Evolutionary conservation across 2,888 invertebrate genomes (phyloP).

Genomic region (Biston stratarius): DNA sequence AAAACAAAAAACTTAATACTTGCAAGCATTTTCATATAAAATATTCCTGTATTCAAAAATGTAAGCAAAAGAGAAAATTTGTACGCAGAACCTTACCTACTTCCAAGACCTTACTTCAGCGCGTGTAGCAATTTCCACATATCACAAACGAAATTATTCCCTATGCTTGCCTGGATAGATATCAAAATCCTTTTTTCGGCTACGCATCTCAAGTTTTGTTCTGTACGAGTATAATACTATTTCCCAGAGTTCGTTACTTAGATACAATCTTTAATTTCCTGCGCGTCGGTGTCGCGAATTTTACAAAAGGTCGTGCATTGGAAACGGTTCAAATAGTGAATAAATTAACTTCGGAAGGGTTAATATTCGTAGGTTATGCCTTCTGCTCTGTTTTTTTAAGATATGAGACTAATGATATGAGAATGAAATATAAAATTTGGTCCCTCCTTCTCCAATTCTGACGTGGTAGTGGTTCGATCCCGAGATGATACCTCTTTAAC

Average conservation of each 20-base stretch:
- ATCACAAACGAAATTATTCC: slow-evolving; percentile 1
- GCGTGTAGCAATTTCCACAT: slow-evolving; percentile 6
- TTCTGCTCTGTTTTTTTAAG: slow-evolving; percentile 12
- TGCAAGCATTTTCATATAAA: not conserved
- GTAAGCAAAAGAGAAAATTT: not conserved
- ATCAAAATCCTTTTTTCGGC: slow-evolving; percentile 10
- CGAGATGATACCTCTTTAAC: too few species aligned
- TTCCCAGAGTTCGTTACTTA: slow-evolving; percentile 69
- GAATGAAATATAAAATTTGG: too few species aligned
- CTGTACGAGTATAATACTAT: slow-evolving; percentile 56
- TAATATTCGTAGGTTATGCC: slow-evolving; percentile 36
- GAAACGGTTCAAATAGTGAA: slow-evolving; percentile 56
- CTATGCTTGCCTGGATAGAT: slow-evolving; percentile 3
- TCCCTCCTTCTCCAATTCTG: too few species aligned
- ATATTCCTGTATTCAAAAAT: not conserved
- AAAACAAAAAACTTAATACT: not conserved
- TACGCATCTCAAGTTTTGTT: slow-evolving; percentile 54
- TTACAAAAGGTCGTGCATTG: slow-evolving; percentile 59
- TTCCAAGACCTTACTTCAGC: slow-evolving; percentile 18
- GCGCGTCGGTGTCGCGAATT: slow-evolving; percentile 63
- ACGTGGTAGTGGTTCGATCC: too few species aligned
- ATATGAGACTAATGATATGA: slow-evolving; percentile 17
- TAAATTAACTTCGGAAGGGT: slow-evolving; percentile 57
- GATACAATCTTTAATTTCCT: slow-evolving; percentile 84
- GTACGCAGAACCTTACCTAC: slow-evolving; percentile 21